Conservation (phyloP, 2,113 vertebrate genomes). For the Zosterops hypoxanthus region DNA sequence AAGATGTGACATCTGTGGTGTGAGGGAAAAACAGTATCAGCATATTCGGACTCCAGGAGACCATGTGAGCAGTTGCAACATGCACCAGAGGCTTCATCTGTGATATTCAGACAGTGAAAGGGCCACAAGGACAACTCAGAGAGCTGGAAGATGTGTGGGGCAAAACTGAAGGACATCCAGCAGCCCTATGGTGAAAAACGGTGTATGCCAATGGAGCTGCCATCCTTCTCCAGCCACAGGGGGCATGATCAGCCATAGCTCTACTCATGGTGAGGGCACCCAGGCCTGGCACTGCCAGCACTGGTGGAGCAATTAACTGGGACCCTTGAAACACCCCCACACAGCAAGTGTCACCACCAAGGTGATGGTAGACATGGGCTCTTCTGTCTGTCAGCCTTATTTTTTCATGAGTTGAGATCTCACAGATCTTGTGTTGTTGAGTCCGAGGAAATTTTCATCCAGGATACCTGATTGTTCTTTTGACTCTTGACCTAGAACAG, state of each 20-base stretch:
- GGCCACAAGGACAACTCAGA: background rate
- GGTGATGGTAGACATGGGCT: background rate
- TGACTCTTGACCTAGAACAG: background rate
- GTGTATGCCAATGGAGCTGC: background rate
- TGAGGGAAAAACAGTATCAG: background rate
- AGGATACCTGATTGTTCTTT: background rate
- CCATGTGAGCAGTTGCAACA: rapidly evolving
- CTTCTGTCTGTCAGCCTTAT: background rate
- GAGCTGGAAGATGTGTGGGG: background rate
- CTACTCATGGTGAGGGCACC: background rate
- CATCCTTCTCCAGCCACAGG: background rate
- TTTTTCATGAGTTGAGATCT: background rate
- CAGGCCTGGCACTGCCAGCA: background rate
- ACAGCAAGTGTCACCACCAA: background rate
- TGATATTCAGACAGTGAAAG: background rate
- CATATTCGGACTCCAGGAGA: background rate
- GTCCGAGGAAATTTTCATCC: background rate
- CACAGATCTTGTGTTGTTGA: background rate
- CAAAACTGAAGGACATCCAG: background rate
- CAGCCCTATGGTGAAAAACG: background rate
- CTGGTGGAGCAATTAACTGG: background rate
- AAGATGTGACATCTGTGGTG: background rate
- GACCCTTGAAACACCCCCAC: background rate
- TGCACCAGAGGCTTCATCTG: background rate
- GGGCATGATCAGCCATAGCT: background rate